A percentile compares a stretch with the other conserved stretches of the same genome.
These are phyloP conservation scores for Clarias magur DNA, from an alignment of 2,113 vertebrate species.

Conservation along the genomic window DNA sequence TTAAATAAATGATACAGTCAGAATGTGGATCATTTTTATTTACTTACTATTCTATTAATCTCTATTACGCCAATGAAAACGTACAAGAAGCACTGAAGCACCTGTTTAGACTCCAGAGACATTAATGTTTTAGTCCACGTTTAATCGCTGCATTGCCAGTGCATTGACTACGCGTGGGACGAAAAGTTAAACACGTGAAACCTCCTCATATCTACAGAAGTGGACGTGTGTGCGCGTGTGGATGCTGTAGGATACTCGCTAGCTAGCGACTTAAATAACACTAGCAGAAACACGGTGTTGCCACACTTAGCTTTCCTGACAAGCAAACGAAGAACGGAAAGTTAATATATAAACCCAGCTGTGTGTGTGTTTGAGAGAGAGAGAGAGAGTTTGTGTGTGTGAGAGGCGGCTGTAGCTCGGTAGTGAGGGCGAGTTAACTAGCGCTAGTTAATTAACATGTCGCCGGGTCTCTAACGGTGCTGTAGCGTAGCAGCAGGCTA, in stretches of 20 bases:
- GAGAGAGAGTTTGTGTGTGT: too few species aligned
- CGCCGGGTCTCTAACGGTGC: background rate
- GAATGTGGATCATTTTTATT: too few species aligned
- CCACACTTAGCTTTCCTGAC: background rate
- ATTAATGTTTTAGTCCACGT: background rate
- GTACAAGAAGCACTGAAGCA: background rate
- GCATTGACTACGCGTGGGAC: too few species aligned
- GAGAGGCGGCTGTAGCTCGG: background rate
- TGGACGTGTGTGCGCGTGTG: background rate
- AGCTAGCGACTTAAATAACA: background rate
- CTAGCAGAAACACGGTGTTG: background rate
- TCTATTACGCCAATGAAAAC: background rate
- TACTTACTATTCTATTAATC: background rate
- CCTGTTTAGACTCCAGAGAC: background rate
- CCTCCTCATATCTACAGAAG: background rate
- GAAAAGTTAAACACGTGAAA: too few species aligned
- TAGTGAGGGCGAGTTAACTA: background rate
- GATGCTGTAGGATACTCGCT: background rate
- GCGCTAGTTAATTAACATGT: background rate
- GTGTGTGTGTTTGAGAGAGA: too few species aligned
- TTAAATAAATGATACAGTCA: too few species aligned
- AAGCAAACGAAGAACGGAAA: background rate
- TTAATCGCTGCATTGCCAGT: background rate
- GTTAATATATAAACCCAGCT: background rate
- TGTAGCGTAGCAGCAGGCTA: slow-evolving; percentile 8